Evolutionary conservation across 2,888 invertebrate genomes (phyloP).

Genomic region (Troides oblongomaculatus): DNA sequence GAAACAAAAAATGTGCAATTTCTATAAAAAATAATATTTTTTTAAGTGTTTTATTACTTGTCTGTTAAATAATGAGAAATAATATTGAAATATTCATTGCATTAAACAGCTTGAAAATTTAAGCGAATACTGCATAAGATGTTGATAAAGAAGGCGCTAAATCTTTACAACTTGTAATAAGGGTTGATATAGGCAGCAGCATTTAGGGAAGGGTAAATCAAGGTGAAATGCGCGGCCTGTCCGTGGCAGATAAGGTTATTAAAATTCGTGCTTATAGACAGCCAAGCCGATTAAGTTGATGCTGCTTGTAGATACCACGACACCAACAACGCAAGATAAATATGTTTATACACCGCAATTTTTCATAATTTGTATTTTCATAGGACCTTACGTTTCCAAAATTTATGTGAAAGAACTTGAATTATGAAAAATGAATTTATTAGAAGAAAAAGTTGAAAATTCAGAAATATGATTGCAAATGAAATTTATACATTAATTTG

Average conservation of each 20-base stretch:
- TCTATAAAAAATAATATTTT: too few relatives aligned
- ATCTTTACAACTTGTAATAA: conserved; percentile 59
- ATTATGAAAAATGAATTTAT: too few relatives aligned
- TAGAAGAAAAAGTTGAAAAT: not conserved
- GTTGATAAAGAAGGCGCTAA: conserved; percentile 22
- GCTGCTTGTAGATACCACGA: conserved; percentile 55
- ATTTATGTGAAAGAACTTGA: too few relatives aligned
- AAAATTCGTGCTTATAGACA: conserved; percentile 72
- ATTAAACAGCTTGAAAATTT: not conserved
- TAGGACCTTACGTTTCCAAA: too few relatives aligned
- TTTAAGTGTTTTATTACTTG: not conserved
- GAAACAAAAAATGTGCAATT: too few relatives aligned
- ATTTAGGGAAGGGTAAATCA: conserved; percentile 43
- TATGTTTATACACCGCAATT: too few relatives aligned
- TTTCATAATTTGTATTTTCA: too few relatives aligned
- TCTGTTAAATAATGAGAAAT: not conserved
- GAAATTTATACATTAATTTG: not conserved
- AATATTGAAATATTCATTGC: not conserved
- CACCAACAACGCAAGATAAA: conserved; percentile 39
- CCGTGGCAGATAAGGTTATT: conserved; percentile 75
- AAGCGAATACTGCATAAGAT: conserved; percentile 22
- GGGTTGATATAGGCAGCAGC: conserved; percentile 54
- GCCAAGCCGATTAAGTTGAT: conserved; percentile 61
- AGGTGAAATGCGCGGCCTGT: conserved; percentile 61
- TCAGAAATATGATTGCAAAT: not conserved